Percentiles rank a stretch among this genome's conserved stretches.
phyloP scores from a whole-genome alignment of 2,888 invertebrate species.

The Catocala nupta region DNA sequence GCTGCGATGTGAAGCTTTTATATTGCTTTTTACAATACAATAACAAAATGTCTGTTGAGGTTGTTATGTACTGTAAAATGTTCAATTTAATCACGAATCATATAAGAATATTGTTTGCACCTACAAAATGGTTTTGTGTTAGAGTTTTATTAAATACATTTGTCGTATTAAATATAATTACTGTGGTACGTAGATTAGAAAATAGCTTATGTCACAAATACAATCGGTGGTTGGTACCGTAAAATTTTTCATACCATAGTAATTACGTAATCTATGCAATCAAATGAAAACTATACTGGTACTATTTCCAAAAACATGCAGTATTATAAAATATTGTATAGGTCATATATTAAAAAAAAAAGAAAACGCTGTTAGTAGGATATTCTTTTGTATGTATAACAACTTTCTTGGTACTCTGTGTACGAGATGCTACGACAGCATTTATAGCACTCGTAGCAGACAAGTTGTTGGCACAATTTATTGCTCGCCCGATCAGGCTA shows the following conservation, averaged over 20 bases:
- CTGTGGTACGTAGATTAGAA: too few species aligned
- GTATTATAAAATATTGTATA: too few species aligned
- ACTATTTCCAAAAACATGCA: too few species aligned
- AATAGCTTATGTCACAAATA: too few species aligned
- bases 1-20: conserved; percentile 46
- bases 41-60: conserved; percentile 41
- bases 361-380: too few species aligned
- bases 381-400: too few species aligned
- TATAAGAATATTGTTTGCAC: conserved; percentile 12
- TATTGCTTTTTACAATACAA: conserved; percentile 57
- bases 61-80: conserved; percentile 40
- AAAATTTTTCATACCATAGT: too few species aligned
- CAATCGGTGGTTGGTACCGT: too few species aligned
- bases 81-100: conserved; percentile 30
- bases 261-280: too few species aligned
- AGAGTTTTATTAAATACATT: not conserved
- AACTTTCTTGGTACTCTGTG: conserved; percentile 29
- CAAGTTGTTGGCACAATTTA: conserved; percentile 64
- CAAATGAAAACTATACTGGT: too few species aligned
- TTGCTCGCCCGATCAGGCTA: conserved; percentile 55
- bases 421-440: conserved; percentile 52
- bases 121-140: not conserved
- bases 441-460: conserved; percentile 48
- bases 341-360: too few species aligned
- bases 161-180: too few species aligned